Evolutionary conservation across 1,140 invertebrate species (phyloP).

Genomic region (Macrobrachium nipponense): DNA sequence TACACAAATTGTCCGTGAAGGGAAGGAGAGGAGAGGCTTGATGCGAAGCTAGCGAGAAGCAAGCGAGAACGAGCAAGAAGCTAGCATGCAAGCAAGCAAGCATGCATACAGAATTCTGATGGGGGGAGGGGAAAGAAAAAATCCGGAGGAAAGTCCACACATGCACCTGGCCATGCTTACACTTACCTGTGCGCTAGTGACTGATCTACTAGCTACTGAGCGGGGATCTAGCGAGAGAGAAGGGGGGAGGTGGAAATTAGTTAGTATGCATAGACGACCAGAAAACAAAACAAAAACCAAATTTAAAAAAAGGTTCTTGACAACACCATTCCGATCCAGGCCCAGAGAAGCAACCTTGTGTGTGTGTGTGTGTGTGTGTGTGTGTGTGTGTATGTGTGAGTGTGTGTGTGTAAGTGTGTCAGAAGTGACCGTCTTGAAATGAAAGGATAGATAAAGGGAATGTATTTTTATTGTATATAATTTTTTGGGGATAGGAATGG

Average conservation of each 20-base stretch:
- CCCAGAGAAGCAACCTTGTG: slow-evolving; percentile 23
- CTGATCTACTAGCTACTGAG: slow-evolving; percentile 60
- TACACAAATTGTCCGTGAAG: no score
- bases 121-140: no score
- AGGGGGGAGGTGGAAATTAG: slow-evolving; percentile 37
- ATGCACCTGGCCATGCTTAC: slow-evolving; percentile 42
- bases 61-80: no score
- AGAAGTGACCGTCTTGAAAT: not conserved
- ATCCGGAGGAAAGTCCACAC: no score
- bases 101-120: not conserved
- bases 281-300: slow-evolving; percentile 21
- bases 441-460: no score
- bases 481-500: no score
- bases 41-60: not conserved
- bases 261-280: slow-evolving; percentile 53
- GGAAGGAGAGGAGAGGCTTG: no score
- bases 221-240: slow-evolving; percentile 55
- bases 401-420: slow-evolving; percentile 1
- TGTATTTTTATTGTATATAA: no score
- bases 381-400: not conserved
- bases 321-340: slow-evolving; percentile 34
- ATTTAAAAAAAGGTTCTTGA: slow-evolving; percentile 18
- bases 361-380: slow-evolving; percentile 5
- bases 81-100: not conserved
- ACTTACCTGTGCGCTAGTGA: slow-evolving; percentile 62